Percentiles rank a stretch among this genome's conserved stretches.
phyloP scores from a whole-genome alignment of 2,113 vertebrate genomes.

The Rafetus swinhoei region DNA sequence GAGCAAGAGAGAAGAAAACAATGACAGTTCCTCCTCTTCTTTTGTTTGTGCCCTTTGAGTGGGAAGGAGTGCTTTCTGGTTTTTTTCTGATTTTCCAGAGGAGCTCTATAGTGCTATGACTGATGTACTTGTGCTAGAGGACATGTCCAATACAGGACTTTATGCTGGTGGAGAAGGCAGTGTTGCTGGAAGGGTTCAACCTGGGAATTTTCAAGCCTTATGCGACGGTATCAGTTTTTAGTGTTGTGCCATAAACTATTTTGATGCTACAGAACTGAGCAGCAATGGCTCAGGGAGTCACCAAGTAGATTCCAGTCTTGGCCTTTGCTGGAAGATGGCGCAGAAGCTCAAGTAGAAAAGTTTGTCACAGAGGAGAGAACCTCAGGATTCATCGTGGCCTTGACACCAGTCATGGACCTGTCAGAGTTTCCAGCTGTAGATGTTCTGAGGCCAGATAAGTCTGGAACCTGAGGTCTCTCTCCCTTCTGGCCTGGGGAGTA shows the following conservation, averaged over 20 bases:
- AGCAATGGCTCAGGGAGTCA: neutral
- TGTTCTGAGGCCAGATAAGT: too few species aligned
- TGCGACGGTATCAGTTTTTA: neutral
- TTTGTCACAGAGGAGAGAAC: neutral
- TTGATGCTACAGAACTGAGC: neutral
- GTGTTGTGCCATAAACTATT: neutral
- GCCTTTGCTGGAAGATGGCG: neutral
- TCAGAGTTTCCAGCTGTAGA: too few species aligned
- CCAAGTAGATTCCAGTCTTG: neutral
- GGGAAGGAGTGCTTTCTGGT: too few species aligned
- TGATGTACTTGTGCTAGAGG: too few species aligned
- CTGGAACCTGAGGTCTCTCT: too few species aligned
- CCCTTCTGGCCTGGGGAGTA: too few species aligned
- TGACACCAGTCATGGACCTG: too few species aligned
- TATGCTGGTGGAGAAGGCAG: neutral
- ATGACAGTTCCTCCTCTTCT: too few species aligned
- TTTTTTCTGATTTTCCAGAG: too few species aligned
- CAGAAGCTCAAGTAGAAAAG: neutral
- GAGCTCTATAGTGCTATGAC: too few species aligned
- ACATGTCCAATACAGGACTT: neutral
- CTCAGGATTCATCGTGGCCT: neutral
- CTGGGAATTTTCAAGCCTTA: neutral
- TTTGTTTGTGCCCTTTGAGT: too few species aligned
- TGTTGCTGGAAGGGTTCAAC: neutral
- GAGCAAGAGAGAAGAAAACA: too few species aligned